Base-by-base conservation (phyloP, 2,797 vertebrate species). In the Aeoliscus strigatus region DNA sequence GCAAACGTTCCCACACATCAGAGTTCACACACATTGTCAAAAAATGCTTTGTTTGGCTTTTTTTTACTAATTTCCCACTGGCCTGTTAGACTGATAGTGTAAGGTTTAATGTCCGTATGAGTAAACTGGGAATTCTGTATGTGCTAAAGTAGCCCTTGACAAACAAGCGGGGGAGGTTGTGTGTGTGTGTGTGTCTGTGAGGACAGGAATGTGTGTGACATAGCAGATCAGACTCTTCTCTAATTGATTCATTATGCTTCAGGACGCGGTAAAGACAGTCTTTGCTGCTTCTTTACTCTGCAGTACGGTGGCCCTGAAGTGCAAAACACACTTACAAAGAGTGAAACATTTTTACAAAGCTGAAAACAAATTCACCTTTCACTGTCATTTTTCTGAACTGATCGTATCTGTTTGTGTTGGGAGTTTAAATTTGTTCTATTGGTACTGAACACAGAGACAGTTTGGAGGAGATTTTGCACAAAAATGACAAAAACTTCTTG, bases 1-100 rank as follows among this genome's bases (percentile, higher is more conserved):
- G 33, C 10, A 2, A 7, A 36, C 24, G 5, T 74, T 68, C 65
- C 58, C 73, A 63, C 60, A 45, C 47, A 51, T 26, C 3, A 3
- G 12, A 39, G 21, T 9, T 9, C 32, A 40, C 34, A 49, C 44
- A 51, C 44, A 37, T 34, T 28, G 18, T 15, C 33, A n/a, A n/a
- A n/a, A n/a, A n/a, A n/a, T n/a, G n/a, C 16, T 10, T 9, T 24
- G 1, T 32, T 53, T 45, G 61, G 47, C 38, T 50, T n/a, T n/a
- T n/a, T n/a, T n/a, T n/a, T n/a, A n/a, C 29, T 43, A 9, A 26
- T 21, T 12, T 63, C 49, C 57, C 51, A 11, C 37, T n/a, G 39
- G 43, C 38, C 27, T 65, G 24, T 55, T 51, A 18, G 12, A 49
- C 49, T 30, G 14, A n/a, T 25, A 27, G 29, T 40, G 46, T 12